Base-by-base conservation (phyloP, 2,888 invertebrate species). In the Ochropleura plecta region DNA sequence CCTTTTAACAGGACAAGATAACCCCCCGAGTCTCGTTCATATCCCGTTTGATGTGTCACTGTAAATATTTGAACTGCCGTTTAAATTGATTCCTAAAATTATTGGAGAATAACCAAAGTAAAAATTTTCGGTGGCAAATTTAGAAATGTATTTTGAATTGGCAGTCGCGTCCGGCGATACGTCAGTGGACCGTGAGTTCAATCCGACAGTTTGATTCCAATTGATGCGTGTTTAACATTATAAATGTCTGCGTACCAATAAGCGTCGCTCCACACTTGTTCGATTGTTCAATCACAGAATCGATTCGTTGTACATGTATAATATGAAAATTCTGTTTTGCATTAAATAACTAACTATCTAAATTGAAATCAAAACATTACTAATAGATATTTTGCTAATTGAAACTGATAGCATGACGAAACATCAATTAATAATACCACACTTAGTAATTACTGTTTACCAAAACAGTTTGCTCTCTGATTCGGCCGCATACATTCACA, bases 211-310 rank as follows among this genome's bases (percentile, higher is more conserved):
- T 89, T 86, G 77, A 90, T 87, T 87, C 85, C 84, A 88, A 87
- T 90, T 88, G 82, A 88, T 90, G 87, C 79, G 78, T 90, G 77
- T 88, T 82, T 85, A 84, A 84, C 83, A 82, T 85, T 76, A 86
- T 89, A 79, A 86, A 86, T 90, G 79, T 79, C 70, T 83, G 74
- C 82, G 66, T 83, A 84, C 70, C 84, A 73, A 57, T 77, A 84
- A 84, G 76, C 75, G 67, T 57, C 42, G 66, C 69, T 83, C 79
- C 80, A 80, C 75, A 82, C 76, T 82, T 79, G 79, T 65, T n/a
- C 66, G 18, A 63, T 68, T 51, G 51, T 57, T 16, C n/a, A 12
- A 57, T 14, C 6, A 30, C 40, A 14, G 1, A 30, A 30, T n/a
- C 6, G 1, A 20, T 60, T 0, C 16, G 53, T 30, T 20, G 18